Percentiles rank a stretch among this genome's conserved stretches.
Conservation (phyloP, 2,888 invertebrate species). For the Troides aeacus region DNA sequence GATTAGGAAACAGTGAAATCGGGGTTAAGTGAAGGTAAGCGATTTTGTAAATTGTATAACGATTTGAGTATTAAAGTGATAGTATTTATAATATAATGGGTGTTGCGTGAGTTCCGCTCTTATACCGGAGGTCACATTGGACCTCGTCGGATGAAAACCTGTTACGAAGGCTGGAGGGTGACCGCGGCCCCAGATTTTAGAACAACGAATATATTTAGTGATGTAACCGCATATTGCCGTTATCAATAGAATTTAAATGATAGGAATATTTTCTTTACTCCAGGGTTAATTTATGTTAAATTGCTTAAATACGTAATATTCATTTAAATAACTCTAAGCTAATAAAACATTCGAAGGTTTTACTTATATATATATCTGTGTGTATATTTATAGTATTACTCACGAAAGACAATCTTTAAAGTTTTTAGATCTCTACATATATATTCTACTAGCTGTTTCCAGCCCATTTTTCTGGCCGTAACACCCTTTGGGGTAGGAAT, state of each 20-base stretch:
- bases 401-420: no score
- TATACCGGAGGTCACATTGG: slow-evolving; percentile 41
- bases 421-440: no score
- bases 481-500: no score
- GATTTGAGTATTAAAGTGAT: slow-evolving; percentile 25
- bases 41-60: slow-evolving; percentile 29
- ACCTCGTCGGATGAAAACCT: slow-evolving; percentile 43
- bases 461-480: no score
- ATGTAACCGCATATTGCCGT: slow-evolving; percentile 6
- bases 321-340: no score
- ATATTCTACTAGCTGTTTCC: no score
- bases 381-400: no score
- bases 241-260: not conserved
- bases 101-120: slow-evolving; percentile 40
- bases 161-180: slow-evolving; percentile 33
- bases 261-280: not conserved
- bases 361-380: no score
- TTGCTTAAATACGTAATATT: not conserved
- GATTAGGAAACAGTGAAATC: slow-evolving; percentile 21
- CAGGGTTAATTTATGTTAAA: not conserved
- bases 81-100: slow-evolving; percentile 26
- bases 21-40: slow-evolving; percentile 22
- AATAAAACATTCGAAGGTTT: no score
- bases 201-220: slow-evolving; percentile 4
- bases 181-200: slow-evolving; percentile 15